These are phyloP conservation scores for Hoplodrina ambigua DNA, from an alignment of 2,888 invertebrate genomes.

Conservation along the genomic window DNA sequence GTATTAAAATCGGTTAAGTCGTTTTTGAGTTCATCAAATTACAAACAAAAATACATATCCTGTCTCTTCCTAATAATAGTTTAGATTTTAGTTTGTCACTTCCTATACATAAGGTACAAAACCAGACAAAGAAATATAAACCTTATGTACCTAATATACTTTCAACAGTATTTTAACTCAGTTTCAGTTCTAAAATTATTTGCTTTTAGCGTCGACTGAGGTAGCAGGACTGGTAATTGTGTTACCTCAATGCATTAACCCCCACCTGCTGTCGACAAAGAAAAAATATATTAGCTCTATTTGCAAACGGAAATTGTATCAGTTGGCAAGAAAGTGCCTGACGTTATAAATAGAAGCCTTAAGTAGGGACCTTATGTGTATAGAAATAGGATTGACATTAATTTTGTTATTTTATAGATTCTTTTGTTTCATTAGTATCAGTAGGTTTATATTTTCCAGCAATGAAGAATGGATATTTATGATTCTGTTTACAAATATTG, in stretches of 20 bases:
- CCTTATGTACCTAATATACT: background rate
- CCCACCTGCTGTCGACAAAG: slow-evolving; percentile 14
- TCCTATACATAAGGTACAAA: no score
- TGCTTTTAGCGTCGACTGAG: slow-evolving; percentile 16
- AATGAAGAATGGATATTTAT: no score
- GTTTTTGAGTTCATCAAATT: no score
- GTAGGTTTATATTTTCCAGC: no score
- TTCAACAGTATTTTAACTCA: background rate
- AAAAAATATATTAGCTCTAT: slow-evolving; percentile 31
- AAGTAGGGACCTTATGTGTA: background rate
- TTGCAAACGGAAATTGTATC: slow-evolving; percentile 44
- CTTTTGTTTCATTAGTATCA: background rate
- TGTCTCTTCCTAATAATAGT: no score
- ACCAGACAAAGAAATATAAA: background rate
- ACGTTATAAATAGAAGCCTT: slow-evolving; percentile 5
- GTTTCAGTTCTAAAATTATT: slow-evolving; percentile 9
- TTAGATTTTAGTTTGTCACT: no score
- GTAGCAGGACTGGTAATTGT: slow-evolving; percentile 25
- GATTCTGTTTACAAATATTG: no score
- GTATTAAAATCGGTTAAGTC: no score
- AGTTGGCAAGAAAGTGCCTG: slow-evolving; percentile 12
- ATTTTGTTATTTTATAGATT: background rate
- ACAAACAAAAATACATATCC: no score
- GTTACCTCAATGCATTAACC: slow-evolving; percentile 26
- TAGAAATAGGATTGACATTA: background rate